These are phyloP conservation scores for Odiellus spinosus DNA, from an alignment of 2,888 invertebrate genomes.

Conservation along the genomic window DNA sequence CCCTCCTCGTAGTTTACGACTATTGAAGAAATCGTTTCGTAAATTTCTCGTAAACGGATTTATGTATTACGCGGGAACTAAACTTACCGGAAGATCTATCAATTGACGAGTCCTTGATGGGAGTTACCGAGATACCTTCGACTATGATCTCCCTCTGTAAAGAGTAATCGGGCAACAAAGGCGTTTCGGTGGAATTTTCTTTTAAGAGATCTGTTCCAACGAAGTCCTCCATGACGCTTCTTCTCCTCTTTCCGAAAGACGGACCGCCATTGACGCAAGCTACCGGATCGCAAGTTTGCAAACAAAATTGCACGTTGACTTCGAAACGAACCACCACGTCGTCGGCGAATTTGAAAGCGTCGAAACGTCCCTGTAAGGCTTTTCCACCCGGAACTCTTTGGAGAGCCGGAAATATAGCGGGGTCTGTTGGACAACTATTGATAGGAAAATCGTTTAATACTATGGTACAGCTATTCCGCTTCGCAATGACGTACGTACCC, in stretches of 20 bases:
- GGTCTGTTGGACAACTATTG: constrained; percentile 52
- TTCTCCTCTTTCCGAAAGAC: constrained; percentile 28
- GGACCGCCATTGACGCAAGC: constrained; percentile 24
- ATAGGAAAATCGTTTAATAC: background rate
- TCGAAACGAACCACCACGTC: constrained; percentile 67
- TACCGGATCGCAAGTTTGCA: constrained; percentile 48
- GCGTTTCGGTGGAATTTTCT: background rate
- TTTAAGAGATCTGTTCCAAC: background rate
- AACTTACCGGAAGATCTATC: background rate
- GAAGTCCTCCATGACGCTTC: constrained; percentile 22
- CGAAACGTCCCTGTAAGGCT: constrained; percentile 38
- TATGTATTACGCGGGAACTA: background rate
- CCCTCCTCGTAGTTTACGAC: constrained; percentile 3
- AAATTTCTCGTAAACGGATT: background rate
- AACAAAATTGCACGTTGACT: constrained; percentile 64
- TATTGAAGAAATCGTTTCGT: background rate
- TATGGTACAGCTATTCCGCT: too few species aligned
- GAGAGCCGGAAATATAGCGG: constrained; percentile 26
- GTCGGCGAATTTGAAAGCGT: constrained; percentile 71
- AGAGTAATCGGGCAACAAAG: constrained; percentile 19
- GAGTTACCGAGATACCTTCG: constrained; percentile 17
- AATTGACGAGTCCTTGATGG: constrained; percentile 7
- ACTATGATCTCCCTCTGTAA: constrained; percentile 23
- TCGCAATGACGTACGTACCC: too few species aligned
- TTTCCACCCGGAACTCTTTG: constrained; percentile 22